phyloP scores from a whole-genome alignment of 2,888 invertebrate genomes.

The Callimorpha dominula region DNA sequence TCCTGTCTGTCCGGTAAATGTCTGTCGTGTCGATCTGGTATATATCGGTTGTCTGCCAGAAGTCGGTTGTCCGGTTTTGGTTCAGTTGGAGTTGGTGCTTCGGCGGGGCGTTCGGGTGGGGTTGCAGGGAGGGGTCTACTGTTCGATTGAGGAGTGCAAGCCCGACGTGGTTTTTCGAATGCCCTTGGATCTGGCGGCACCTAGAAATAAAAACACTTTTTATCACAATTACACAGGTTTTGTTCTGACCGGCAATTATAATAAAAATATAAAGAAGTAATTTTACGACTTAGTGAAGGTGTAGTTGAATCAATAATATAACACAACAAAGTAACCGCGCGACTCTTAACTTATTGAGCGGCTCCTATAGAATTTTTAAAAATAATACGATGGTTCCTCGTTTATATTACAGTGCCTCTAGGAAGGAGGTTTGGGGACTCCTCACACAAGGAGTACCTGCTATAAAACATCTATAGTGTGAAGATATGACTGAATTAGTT shows the following conservation, averaged over 20 bases:
- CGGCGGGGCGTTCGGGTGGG: conserved; percentile 66
- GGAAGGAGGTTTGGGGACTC: not conserved
- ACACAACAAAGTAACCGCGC: not conserved
- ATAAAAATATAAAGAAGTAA: not conserved
- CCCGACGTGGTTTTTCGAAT: conserved; percentile 80
- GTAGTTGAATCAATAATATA: not conserved
- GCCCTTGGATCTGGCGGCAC: conserved; percentile 82
- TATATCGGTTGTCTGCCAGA: conserved; percentile 28
- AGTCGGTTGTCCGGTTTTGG: conserved; percentile 47
- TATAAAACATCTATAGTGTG: not conserved
- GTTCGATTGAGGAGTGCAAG: conserved; percentile 80
- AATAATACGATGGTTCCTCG: not conserved
- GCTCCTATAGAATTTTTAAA: too few species aligned
- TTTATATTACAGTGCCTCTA: not conserved
- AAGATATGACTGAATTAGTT: not conserved
- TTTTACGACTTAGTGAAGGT: not conserved
- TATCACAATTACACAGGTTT: not conserved
- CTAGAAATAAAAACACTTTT: conserved; percentile 52
- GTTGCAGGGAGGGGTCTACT: conserved; percentile 80
- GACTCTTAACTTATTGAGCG: too few species aligned
- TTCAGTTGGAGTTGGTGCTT: conserved; percentile 52
- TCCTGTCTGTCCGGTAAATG: conserved; percentile 41
- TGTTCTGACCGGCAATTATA: not conserved
- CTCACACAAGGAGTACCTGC: not conserved
- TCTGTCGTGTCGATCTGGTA: conserved; percentile 39